phyloP scores from a whole-genome alignment of 2,113 vertebrate species.

The Recurvirostra avosetta region DNA sequence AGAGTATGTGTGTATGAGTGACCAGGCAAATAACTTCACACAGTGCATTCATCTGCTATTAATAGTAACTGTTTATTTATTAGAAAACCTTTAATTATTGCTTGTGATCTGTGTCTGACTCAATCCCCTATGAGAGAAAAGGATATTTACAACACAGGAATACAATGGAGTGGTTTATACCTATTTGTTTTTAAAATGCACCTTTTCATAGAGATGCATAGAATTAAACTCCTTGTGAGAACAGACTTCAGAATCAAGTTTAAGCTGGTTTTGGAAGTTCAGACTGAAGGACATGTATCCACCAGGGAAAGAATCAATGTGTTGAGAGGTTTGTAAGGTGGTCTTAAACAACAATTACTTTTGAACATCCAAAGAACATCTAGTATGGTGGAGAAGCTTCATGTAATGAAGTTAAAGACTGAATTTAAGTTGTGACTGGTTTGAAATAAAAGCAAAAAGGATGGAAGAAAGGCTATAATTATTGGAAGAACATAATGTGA shows the following conservation, averaged over 20 bases:
- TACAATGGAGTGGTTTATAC: background rate
- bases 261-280: background rate
- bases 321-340: background rate
- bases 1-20: background rate
- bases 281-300: background rate
- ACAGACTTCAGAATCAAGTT: background rate
- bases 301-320: background rate
- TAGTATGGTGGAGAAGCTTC: background rate
- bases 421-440: conserved; percentile 57
- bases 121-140: background rate
- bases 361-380: background rate
- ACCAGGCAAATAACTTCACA: background rate
- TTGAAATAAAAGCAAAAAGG: conserved; percentile 45
- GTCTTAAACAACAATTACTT: background rate
- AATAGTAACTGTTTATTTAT: background rate
- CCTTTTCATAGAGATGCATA: background rate
- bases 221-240: background rate
- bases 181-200: background rate
- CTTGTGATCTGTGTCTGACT: background rate
- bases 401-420: conserved; percentile 3
- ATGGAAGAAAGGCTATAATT: conserved; percentile 64
- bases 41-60: background rate
- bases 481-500: conserved; percentile 67
- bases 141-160: background rate
- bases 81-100: background rate